phyloP scores from a whole-genome alignment of 2,888 invertebrate species.

The Rhodophaea formosa region DNA sequence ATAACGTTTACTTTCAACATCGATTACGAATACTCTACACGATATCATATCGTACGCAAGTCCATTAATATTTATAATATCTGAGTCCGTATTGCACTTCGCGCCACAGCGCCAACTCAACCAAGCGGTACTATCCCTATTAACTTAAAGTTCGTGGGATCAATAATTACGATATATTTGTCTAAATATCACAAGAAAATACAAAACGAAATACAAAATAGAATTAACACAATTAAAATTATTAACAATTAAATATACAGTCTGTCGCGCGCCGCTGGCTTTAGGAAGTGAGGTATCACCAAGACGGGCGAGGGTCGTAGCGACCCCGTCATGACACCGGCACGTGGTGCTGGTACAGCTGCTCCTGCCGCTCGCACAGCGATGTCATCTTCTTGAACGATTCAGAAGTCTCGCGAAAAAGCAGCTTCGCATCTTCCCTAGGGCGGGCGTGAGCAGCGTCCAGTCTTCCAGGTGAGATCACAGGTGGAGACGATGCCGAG shows the following conservation, averaged over 20 bases:
- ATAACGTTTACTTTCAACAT: slow-evolving; percentile 82
- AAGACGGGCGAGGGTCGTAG: slow-evolving; percentile 58
- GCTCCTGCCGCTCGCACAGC: slow-evolving; percentile 77
- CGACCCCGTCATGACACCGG: slow-evolving; percentile 78
- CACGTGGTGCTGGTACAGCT: slow-evolving; percentile 78
- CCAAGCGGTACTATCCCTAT: slow-evolving; percentile 70
- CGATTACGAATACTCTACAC: slow-evolving; percentile 78
- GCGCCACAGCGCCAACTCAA: slow-evolving; percentile 64
- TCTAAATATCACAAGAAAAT: slow-evolving; percentile 82
- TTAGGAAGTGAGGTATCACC: slow-evolving; percentile 64
- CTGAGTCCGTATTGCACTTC: slow-evolving; percentile 75
- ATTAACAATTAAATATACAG: slow-evolving; percentile 79
- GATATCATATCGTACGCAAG: slow-evolving; percentile 66
- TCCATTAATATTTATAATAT: slow-evolving; percentile 74
- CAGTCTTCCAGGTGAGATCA: slow-evolving; percentile 69
- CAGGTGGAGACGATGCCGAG: slow-evolving; percentile 74
- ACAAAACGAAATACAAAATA: slow-evolving; percentile 80
- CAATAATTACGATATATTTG: slow-evolving; percentile 75
- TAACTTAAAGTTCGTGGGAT: slow-evolving; percentile 80
- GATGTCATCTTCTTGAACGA: slow-evolving; percentile 79
- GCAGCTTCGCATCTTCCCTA: slow-evolving; percentile 71
- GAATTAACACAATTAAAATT: slow-evolving; percentile 78
- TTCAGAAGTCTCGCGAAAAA: slow-evolving; percentile 78
- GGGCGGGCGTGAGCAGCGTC: slow-evolving; percentile 71
- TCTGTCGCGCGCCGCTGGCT: slow-evolving; percentile 52